A percentile compares a stretch with the other conserved stretches of the same genome.
phyloP scores from a whole-genome alignment of 2,797 vertebrate species.

The Poecilia picta region DNA sequence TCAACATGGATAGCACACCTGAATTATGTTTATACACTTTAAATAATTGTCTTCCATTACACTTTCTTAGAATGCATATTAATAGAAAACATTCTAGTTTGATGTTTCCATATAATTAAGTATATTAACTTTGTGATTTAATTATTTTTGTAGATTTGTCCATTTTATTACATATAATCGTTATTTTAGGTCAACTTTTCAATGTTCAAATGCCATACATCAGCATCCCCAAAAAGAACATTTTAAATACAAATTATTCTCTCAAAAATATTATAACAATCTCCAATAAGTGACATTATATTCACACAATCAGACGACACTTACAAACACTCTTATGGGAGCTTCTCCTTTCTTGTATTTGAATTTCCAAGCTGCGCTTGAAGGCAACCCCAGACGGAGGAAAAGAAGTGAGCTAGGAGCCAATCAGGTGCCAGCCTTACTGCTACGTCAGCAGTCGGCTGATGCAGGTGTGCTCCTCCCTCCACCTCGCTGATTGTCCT shows the following conservation, averaged over 20 bases:
- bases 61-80: not conserved
- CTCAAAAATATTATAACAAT: not conserved
- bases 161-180: not conserved
- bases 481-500: not conserved
- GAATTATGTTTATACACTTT: not conserved
- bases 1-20: not conserved
- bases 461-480: constrained; percentile 54
- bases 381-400: constrained; percentile 43
- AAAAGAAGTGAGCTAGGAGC: constrained; percentile 28
- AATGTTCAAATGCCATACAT: not conserved
- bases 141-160: not conserved
- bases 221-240: not conserved
- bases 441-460: constrained; percentile 59
- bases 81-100: not conserved
- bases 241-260: not conserved
- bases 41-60: not conserved
- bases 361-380: not conserved
- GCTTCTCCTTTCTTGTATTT: not conserved
- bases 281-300: not conserved
- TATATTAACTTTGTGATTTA: not conserved
- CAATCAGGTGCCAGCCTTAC: constrained; percentile 45
- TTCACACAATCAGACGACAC: not conserved
- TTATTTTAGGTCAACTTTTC: not conserved
- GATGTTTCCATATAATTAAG: too few relatives aligned
- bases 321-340: not conserved